Conservation (phyloP, 2,888 invertebrate genomes). For the Reticulitermes lucifugus region DNA sequence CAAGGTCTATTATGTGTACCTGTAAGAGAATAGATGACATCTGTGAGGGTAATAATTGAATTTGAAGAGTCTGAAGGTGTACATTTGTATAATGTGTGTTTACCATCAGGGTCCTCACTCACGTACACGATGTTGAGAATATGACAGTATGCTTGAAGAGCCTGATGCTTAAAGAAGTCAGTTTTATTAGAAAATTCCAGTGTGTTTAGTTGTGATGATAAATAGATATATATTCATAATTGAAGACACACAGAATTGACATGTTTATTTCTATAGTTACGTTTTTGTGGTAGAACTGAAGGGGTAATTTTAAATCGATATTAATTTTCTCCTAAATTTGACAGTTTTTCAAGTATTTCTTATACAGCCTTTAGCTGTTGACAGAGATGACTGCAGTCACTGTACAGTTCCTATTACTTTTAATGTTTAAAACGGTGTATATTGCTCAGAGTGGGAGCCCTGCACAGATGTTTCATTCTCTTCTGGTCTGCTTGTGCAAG, state of each 20-base stretch:
- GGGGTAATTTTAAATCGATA: too few relatives aligned
- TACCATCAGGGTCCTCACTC: conserved; percentile 1
- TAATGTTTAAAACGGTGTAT: neutral
- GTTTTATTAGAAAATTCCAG: neutral
- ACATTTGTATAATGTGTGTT: conserved; percentile 15
- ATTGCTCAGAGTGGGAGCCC: conserved; percentile 7
- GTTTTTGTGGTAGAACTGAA: neutral
- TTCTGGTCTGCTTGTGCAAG: neutral
- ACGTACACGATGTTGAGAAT: neutral
- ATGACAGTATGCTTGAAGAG: neutral
- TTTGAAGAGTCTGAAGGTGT: conserved; percentile 20
- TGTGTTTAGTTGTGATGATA: neutral
- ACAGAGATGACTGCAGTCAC: neutral
- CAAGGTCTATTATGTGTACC: neutral
- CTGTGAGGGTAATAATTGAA: conserved; percentile 19
- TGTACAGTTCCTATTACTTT: conserved; percentile 26
- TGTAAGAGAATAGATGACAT: conserved; percentile 20
- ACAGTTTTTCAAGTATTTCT: neutral
- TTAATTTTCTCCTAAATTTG: neutral
- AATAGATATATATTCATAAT: neutral
- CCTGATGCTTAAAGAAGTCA: neutral
- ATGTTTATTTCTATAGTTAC: neutral
- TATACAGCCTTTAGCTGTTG: neutral
- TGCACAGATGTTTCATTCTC: conserved; percentile 1
- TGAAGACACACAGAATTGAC: too few relatives aligned